phyloP scores from a whole-genome alignment of 2,113 vertebrate species.

The Heterotilapia buettikoferi region DNA sequence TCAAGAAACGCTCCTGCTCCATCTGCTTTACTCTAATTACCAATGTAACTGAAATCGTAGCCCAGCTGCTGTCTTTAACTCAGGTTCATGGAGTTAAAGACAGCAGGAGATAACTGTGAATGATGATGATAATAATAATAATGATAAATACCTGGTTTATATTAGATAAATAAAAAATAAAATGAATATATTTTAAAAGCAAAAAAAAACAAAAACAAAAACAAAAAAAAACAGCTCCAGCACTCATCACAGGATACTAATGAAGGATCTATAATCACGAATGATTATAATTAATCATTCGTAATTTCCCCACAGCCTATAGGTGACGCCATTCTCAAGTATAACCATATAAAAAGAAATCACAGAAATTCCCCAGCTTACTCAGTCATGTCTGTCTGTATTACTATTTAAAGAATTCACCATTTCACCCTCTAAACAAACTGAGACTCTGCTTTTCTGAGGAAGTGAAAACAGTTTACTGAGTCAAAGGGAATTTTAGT shows the following conservation, averaged over 20 bases:
- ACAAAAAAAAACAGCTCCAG: too few relatives aligned
- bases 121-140: too few relatives aligned
- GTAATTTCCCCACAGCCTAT: background rate
- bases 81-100: too few relatives aligned
- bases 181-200: too few relatives aligned
- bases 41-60: too few relatives aligned
- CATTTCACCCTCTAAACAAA: background rate
- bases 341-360: background rate
- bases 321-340: background rate
- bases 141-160: background rate
- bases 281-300: too few relatives aligned
- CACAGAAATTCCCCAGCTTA: background rate
- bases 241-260: background rate
- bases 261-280: fast-evolving
- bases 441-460: background rate
- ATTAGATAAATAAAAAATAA: background rate
- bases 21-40: too few relatives aligned
- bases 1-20: too few relatives aligned
- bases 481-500: background rate
- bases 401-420: background rate
- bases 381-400: background rate
- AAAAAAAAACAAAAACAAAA: too few relatives aligned
- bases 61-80: too few relatives aligned
- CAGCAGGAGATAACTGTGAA: too few relatives aligned
- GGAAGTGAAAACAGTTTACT: background rate